phyloP scores from a whole-genome alignment of 2,797 vertebrate genomes.

The Pogonophryne albipinna region DNA sequence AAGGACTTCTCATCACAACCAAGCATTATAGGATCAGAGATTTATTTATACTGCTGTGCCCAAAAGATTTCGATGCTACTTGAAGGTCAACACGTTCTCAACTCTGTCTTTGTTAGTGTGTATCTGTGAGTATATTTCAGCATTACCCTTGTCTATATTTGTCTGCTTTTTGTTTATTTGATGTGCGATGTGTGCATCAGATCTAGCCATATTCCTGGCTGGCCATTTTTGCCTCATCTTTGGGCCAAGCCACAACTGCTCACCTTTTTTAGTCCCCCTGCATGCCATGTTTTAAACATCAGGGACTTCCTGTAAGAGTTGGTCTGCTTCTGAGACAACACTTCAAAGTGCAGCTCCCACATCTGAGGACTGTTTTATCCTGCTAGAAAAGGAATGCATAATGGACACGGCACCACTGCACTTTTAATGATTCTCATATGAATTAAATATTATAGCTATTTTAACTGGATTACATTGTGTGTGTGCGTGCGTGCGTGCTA shows the following conservation, averaged over 20 bases:
- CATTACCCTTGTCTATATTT: constrained; percentile 58
- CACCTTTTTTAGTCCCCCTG: constrained; percentile 86
- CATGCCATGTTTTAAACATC: constrained; percentile 87
- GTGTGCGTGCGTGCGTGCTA: constrained; percentile 53
- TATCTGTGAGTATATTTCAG: neutral
- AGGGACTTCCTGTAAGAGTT: constrained; percentile 88
- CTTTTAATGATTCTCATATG: constrained; percentile 90
- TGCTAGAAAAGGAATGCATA: constrained; percentile 97
- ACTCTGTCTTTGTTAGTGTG: constrained; percentile 2
- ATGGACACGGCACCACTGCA: constrained; percentile 85
- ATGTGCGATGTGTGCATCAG: constrained; percentile 51
- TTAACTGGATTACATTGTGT: constrained; percentile 81
- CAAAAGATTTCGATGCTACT: constrained; percentile 8
- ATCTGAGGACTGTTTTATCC: constrained; percentile 98
- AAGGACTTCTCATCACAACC: constrained; percentile 3
- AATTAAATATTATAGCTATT: constrained; percentile 89
- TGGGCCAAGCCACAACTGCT: constrained; percentile 75
- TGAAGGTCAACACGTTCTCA: constrained; percentile 16
- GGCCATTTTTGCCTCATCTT: constrained; percentile 75
- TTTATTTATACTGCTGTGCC: constrained; percentile 37
- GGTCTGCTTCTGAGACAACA: constrained; percentile 89
- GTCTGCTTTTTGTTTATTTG: constrained; percentile 68
- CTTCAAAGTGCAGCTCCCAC: constrained; percentile 95
- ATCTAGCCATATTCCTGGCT: constrained; percentile 73
- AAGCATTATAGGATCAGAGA: neutral